Base-by-base conservation (phyloP, 2,888 invertebrate genomes). In the Flexamia atlantica region DNA sequence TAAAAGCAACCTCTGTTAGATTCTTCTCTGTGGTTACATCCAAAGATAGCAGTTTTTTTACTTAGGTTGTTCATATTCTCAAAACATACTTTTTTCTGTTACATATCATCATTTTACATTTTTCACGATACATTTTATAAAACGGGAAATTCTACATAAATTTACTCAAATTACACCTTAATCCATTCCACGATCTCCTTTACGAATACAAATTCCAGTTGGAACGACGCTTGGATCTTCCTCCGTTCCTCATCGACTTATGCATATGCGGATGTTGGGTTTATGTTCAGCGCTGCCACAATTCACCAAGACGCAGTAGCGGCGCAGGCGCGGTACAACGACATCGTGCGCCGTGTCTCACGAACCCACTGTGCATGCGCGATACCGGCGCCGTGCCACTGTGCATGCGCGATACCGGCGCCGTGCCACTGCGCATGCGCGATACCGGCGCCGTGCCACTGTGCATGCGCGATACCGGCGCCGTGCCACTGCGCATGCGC, bases 291-390 rank as follows among this genome's bases (percentile, higher is more conserved):
- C 64, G 28, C 64, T 30, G 64, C 28, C 30, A 64, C 64, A 64
- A 28, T 30, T 64, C 64, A 64, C 64, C 14, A 30, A 12, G 64
- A 30, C 17, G 23, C 64, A 30, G 64, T 20, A 64, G 64, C 64
- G 14, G 74, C 74, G 74, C 74, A 46, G 14, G 74, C 42, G 46
- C 46, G 1, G 74, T 76, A 76, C 46, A 76, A 28, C 74, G 23
- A 0, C 17, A 50, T 76, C 74, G 74, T 76, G 74, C 74, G 23
- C 74, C 28, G 74, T 46, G 40, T 46, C 40, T 76, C 74, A 76
- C 74, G 74, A 76, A 25, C 9, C 10, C 0, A 72, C 40, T 2
- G 36, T 10, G 36, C 53, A 53, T 20, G 0, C 53, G 46, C 46
- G 46, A 14, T 23, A 20, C n/a, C 7, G 5, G 68, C 68, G 68